These are phyloP conservation scores for Brachionus asplanchnoidis DNA, from an alignment of 1,140 invertebrate genomes.

Conservation along the genomic window DNA sequence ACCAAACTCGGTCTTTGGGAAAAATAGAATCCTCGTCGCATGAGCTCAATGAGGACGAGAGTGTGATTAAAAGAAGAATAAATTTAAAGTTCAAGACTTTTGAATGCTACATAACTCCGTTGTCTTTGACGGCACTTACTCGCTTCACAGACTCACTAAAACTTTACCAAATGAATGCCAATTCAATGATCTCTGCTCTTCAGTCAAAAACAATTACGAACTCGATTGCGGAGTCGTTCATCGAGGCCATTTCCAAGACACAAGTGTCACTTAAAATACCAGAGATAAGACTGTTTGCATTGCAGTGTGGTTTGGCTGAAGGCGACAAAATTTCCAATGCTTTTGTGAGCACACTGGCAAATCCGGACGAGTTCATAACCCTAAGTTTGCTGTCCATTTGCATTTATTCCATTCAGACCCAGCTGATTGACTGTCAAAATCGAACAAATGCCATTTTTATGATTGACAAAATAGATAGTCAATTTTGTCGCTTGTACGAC, in stretches of 20 bases:
- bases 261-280: conserved; percentile 37
- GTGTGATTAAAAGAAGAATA: not conserved
- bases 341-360: conserved; percentile 18
- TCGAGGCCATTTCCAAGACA: conserved; percentile 39
- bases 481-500: conserved; percentile 39
- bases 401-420: conserved; percentile 32
- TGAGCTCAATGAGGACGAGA: not conserved
- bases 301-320: conserved; percentile 32
- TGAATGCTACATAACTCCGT: conserved; percentile 11
- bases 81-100: conserved; percentile 5
- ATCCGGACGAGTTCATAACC: conserved; percentile 39
- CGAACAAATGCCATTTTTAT: conserved; percentile 29
- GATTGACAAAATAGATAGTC: conserved; percentile 39
- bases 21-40: not conserved
- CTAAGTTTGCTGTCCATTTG: conserved; percentile 12
- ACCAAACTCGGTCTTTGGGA: not conserved
- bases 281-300: conserved; percentile 17
- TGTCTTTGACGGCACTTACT: not conserved
- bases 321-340: conserved; percentile 40
- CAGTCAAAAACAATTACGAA: not conserved
- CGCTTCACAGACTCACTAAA: not conserved
- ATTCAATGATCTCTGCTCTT: not conserved
- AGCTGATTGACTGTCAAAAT: conserved; percentile 24
- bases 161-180: not conserved
- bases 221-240: conserved; percentile 2